Percentiles rank a stretch among this genome's conserved stretches.
Evolutionary conservation across 2,888 invertebrate genomes (phyloP).

Genomic region (Drosophila nr. medialis): DNA sequence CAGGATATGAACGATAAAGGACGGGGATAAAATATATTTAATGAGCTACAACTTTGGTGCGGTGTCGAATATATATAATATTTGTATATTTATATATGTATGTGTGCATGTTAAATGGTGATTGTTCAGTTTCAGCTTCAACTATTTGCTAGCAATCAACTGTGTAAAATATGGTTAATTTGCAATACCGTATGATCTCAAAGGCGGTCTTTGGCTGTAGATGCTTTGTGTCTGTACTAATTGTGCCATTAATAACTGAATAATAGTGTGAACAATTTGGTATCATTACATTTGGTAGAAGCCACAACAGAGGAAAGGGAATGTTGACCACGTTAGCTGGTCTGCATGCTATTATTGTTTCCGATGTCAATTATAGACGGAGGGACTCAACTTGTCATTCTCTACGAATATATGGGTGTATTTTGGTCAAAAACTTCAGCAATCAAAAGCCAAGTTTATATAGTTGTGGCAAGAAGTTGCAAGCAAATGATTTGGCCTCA

Average conservation of each 20-base stretch:
- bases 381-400: too few relatives aligned
- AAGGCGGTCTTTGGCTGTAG: background rate
- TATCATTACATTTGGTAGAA: constrained; percentile 51
- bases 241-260: constrained; percentile 58
- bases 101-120: background rate
- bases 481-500: constrained; percentile 37
- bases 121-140: background rate
- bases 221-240: background rate
- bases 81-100: background rate
- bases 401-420: background rate
- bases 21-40: background rate
- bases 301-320: constrained; percentile 31
- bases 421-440: constrained; percentile 41
- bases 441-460: constrained; percentile 46
- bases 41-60: background rate
- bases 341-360: too few relatives aligned
- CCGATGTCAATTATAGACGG: too few relatives aligned
- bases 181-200: background rate
- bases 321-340: too few relatives aligned
- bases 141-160: background rate
- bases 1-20: background rate
- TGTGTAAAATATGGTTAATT: constrained; percentile 4
- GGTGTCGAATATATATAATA: background rate
- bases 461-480: constrained; percentile 14
- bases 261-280: constrained; percentile 64